phyloP scores from a whole-genome alignment of 2,797 vertebrate species.

The Synanceia verrucosa region DNA sequence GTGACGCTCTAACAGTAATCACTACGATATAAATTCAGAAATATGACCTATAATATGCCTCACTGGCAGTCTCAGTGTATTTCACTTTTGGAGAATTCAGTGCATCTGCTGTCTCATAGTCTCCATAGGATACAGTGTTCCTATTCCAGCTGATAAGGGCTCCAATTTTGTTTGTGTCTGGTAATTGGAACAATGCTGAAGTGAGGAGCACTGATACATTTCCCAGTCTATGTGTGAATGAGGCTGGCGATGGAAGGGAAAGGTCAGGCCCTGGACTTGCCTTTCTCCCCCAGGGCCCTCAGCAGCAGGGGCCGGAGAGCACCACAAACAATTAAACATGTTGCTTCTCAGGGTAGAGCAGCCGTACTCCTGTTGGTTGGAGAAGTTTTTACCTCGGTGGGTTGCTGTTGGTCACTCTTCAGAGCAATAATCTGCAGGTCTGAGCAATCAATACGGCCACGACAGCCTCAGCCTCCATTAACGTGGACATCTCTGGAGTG shows the following conservation, averaged over 20 bases:
- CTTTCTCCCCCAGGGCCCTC: constrained; percentile 79
- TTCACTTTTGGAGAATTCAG: constrained; percentile 38
- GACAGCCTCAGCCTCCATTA: constrained; percentile 82
- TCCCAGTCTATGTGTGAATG: constrained; percentile 82
- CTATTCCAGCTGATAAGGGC: constrained; percentile 69
- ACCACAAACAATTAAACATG: constrained; percentile 88
- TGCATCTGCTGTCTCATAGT: constrained; percentile 27
- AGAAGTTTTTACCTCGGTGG: constrained; percentile 76
- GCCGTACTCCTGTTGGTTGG: constrained; percentile 69
- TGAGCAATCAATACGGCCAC: constrained; percentile 83
- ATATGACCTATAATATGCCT: constrained; percentile 22
- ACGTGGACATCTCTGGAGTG: constrained; percentile 78
- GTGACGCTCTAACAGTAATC: neutral
- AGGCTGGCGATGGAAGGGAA: constrained; percentile 77
- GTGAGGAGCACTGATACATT: constrained; percentile 81
- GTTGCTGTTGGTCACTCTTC: constrained; percentile 85
- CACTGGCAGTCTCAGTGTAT: constrained; percentile 8
- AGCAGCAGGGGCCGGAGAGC: constrained; percentile 77
- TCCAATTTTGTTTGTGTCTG: constrained; percentile 77
- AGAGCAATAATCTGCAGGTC: constrained; percentile 85
- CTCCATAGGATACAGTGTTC: constrained; percentile 57
- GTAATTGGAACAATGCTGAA: constrained; percentile 86
- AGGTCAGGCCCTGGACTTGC: constrained; percentile 83
- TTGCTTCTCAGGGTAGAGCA: constrained; percentile 76
- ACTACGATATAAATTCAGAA: constrained; percentile 7